Evolutionary conservation across 2,113 vertebrate species (phyloP), one percentile per base, ranked within the genome.

Genomic region (Tragelaphus strepsiceros): DNA sequence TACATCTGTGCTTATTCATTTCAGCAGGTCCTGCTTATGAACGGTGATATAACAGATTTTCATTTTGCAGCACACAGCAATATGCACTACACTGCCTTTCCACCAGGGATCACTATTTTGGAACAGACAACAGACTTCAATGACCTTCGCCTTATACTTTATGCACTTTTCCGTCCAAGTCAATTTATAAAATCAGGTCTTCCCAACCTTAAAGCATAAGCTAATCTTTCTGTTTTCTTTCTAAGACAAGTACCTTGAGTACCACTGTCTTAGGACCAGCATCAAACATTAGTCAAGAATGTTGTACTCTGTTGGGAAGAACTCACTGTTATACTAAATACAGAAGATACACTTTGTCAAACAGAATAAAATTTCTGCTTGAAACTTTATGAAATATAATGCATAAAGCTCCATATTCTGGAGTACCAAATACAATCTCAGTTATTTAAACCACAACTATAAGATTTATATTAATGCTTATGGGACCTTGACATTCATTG

Each of bases 1-100:
- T 96, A 97, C 96, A 98, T 97, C 97, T 97, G 88, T 90, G 97
- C 90, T 81, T 97, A 83, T 94, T 98, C 96, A 94, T 96, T 97
- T 77, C 90, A 87, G 88, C 58, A 97, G 88, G 82, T 92, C 64
- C 43, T 93, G 30, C 59, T 97, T 97, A 94, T 87, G 83, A 97
- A 97, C 0, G 17, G 59, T 85, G 56, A 81, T 64, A 85, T 24
- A 90, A 96, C 71, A 94, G 53, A 96, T 95, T 97, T 97, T 92
- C 87, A 92, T 93, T 97, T 54, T 77, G 54, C 6, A 86, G 59
- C 46, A 88, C 71, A 91, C 30, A n/a, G 87, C 2, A 11, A 54
- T 91, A 94, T 89, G 92, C 35, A 77, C 93, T 95, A 58, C 56
- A 82, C 96, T 98, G 96, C 71, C 90, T 28, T 96, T 94, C 96